A percentile compares a stretch with the other conserved stretches of the same genome.
Evolutionary conservation across 2,797 vertebrate species (phyloP).

Genomic region (Acipenser oxyrinchus): DNA sequence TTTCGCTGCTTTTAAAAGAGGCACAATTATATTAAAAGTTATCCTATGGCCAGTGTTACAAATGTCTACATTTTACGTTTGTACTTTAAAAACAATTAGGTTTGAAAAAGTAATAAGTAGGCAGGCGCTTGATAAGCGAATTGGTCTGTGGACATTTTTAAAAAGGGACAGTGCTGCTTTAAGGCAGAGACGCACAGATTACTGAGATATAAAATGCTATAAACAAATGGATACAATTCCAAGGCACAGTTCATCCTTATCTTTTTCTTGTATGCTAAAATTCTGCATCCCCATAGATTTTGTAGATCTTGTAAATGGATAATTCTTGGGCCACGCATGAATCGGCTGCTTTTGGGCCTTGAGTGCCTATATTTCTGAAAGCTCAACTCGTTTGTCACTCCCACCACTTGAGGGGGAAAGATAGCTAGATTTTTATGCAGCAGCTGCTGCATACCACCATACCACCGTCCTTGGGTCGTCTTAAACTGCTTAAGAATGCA

Average conservation of each 20-base stretch:
- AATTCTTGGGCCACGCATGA: not conserved
- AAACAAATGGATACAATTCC: not conserved
- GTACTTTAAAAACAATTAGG: no score
- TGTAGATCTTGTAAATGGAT: not conserved
- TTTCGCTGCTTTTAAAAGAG: no score
- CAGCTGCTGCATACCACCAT: not conserved
- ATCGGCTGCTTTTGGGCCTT: not conserved
- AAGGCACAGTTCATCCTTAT: not conserved
- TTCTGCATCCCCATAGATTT: not conserved
- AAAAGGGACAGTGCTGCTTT: not conserved
- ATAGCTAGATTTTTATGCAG: not conserved
- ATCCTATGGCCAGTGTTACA: no score
- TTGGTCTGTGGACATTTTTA: not conserved
- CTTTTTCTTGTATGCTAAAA: not conserved
- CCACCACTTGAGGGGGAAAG: not conserved
- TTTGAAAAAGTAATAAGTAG: no score
- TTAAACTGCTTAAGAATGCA: not conserved
- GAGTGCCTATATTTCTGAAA: not conserved
- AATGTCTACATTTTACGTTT: no score
- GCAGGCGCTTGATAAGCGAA: no score
- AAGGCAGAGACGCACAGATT: not conserved
- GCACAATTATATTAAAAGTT: no score
- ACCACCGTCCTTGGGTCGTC: not conserved
- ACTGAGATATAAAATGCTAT: not conserved
- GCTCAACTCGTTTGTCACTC: conserved; percentile 2